phyloP scores from a whole-genome alignment of 2,888 invertebrate genomes.

The Oscheius myriophilus region DNA sequence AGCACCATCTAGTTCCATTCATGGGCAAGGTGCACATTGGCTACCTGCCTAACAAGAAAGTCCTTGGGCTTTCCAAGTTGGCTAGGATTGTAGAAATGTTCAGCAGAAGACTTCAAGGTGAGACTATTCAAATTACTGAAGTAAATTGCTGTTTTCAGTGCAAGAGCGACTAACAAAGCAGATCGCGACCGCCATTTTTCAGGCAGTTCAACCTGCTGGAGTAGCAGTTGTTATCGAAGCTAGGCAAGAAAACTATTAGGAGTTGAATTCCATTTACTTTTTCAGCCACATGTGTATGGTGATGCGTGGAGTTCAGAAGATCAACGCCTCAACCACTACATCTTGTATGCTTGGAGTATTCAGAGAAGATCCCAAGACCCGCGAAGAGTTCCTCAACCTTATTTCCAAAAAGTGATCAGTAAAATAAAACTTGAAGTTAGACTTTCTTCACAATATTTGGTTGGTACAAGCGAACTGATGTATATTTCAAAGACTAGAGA shows the following conservation, averaged over 20 bases:
- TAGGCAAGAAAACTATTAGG: constrained; percentile 85
- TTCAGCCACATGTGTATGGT: constrained; percentile 99
- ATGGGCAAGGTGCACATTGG: constrained; percentile 95
- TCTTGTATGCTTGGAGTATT: constrained; percentile 99
- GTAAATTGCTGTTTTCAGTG: too few relatives aligned
- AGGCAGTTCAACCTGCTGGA: constrained; percentile 94
- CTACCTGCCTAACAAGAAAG: constrained; percentile 95
- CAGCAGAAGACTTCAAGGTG: constrained; percentile 89
- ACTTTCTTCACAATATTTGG: too few relatives aligned
- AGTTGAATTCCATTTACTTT: constrained; percentile 42
- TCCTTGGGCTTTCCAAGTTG: constrained; percentile 94
- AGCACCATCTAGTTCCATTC: constrained; percentile 97
- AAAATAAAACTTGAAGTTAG: too few relatives aligned
- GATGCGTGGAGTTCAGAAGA: constrained; percentile 98
- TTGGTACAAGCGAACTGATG: too few relatives aligned
- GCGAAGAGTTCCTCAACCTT: constrained; percentile 96
- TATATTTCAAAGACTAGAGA: too few relatives aligned
- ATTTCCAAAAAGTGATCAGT: constrained; percentile 56
- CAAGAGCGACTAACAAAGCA: constrained; percentile 98
- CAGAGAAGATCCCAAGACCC: constrained; percentile 94
- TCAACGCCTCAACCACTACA: constrained; percentile 97
- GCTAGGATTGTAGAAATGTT: constrained; percentile 98
- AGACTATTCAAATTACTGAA: not conserved
- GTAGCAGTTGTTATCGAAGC: constrained; percentile 99
- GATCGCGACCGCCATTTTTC: constrained; percentile 94